These are phyloP conservation scores for Calameuta pallipes DNA, from an alignment of 2,888 invertebrate genomes.

Conservation along the genomic window DNA sequence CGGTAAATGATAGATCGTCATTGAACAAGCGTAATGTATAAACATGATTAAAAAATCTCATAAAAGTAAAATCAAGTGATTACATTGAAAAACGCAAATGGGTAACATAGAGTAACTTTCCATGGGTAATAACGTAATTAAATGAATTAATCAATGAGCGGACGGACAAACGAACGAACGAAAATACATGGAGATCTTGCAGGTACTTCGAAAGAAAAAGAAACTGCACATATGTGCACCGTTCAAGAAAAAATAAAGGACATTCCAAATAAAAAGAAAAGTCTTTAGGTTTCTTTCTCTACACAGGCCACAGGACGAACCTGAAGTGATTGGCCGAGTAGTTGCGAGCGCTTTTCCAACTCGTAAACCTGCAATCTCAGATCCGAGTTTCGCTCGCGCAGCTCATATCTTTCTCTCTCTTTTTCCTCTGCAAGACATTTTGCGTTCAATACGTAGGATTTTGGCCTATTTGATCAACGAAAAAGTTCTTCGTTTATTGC, in stretches of 20 bases:
- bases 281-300: constrained; percentile 43
- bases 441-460: constrained; percentile 59
- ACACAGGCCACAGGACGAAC: constrained; percentile 65
- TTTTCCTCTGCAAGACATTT: constrained; percentile 66
- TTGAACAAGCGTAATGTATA: no score
- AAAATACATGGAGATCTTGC: constrained; percentile 39
- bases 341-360: constrained; percentile 66
- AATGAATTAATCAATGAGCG: no score
- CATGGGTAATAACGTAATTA: no score
- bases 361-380: constrained; percentile 66
- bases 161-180: background rate
- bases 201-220: constrained; percentile 33
- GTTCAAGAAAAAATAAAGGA: constrained; percentile 29
- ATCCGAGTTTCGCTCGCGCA: constrained; percentile 65
- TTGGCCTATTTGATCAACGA: constrained; percentile 53
- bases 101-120: no score
- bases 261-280: constrained; percentile 53
- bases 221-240: constrained; percentile 31
- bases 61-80: no score
- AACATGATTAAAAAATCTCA: no score
- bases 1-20: no score
- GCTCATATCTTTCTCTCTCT: constrained; percentile 66
- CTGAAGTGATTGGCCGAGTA: constrained; percentile 65
- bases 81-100: no score
- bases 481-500: constrained; percentile 51